Base-by-base conservation (phyloP, 2,888 invertebrate genomes). In the Argyresthia albistria region DNA sequence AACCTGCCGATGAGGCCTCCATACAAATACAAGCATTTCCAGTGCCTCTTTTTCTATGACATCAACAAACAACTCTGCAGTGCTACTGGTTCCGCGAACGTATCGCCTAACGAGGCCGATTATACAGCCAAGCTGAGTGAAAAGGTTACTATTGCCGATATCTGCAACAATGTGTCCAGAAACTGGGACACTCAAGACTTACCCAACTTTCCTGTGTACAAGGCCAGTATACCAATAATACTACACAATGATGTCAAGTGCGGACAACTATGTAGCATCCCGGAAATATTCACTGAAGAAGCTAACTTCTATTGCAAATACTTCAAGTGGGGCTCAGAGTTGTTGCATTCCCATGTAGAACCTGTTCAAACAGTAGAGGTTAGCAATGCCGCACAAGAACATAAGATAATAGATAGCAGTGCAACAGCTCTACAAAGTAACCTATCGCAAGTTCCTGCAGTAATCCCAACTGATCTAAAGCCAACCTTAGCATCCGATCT, bases 11-110 rank as follows among this genome's bases (percentile, higher is more conserved):
- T 14, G 37, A 16, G 8, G 16, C 62, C 69, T 12, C 65, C 64
- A 4, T 65, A 68, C 45, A 60, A 58, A 16, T 65, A 67, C 53
- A 65, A 62, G 48, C 68, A 76, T 56, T 64, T 78, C 14, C 69
- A 73, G 58, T 86, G 86, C 61, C 63, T 80, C 56, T 69, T 82
- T 59, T 84, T 81, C 59, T 82, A 74, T 54, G 84, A 86, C 48
- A 82, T 84, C 58, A 83, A 70, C 59, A 66, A 50, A 53, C 79
- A 76, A 55, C 64, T 87, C 8, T 87, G 84, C 59, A 54, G 59
- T 49, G 69, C 70, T 16, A 61, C 69, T 9, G 57, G 53, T 42
- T 42, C 55, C 1, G 60, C 64, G 1, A 70, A 70, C 50, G 49
- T 76, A 36, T 54, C 61, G 1, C 49, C 76, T 10, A 62, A 56